Evolutionary conservation across 1,140 invertebrate genomes (phyloP).

Genomic region (Papilio aristodemus): DNA sequence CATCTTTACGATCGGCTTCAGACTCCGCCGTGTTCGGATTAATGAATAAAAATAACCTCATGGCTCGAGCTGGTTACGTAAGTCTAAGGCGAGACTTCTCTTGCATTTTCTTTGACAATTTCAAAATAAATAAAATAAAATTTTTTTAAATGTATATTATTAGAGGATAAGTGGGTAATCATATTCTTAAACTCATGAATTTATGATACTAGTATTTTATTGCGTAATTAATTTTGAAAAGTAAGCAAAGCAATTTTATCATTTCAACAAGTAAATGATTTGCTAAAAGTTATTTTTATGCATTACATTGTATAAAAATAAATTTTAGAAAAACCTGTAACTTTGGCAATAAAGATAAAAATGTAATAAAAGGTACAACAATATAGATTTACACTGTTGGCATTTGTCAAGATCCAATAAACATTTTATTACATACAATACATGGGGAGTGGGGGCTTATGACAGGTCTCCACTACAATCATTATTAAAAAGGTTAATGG

Average conservation of each 20-base stretch:
- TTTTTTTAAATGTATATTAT: no score
- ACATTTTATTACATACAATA: constrained; percentile 26
- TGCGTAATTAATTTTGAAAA: no score
- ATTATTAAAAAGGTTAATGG: constrained; percentile 30
- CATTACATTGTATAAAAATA: no score
- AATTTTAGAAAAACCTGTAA: not conserved
- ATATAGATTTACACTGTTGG: constrained; percentile 13
- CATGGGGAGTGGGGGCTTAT: not conserved
- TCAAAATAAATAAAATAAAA: no score
- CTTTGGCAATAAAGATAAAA: constrained; percentile 26
- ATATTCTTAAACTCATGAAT: no score
- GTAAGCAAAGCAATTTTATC: no score
- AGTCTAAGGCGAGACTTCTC: not conserved
- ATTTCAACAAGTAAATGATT: no score
- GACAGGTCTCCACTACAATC: constrained; percentile 15
- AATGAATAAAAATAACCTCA: constrained; percentile 13
- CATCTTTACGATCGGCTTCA: not conserved
- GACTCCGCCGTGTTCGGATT: not conserved
- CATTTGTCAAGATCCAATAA: constrained; percentile 27
- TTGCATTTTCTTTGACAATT: no score
- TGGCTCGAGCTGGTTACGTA: not conserved
- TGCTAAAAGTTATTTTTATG: no score
- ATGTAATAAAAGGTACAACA: constrained; percentile 21
- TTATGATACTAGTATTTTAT: no score
- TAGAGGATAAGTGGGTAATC: no score